Conservation (phyloP, 2,888 invertebrate genomes). For the Heterodera filipjevi region DNA sequence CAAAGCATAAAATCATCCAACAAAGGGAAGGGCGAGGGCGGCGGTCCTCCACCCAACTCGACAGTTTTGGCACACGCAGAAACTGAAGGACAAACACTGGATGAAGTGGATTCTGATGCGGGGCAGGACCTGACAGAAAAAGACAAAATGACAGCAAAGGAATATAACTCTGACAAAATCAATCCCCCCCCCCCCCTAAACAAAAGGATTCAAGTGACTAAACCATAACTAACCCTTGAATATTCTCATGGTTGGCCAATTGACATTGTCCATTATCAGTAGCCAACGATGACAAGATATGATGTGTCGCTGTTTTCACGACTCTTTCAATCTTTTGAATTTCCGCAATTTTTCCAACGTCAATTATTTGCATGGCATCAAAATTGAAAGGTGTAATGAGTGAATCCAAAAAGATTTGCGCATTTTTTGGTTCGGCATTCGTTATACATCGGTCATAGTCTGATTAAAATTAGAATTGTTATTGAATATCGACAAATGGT, state of each 20-base stretch:
- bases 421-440: conserved; percentile 18
- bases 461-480: background rate
- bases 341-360: conserved; percentile 1
- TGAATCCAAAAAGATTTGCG: conserved; percentile 43
- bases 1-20: conserved; percentile 38
- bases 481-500: too few relatives aligned
- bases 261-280: background rate
- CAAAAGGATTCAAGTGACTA: background rate
- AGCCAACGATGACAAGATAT: background rate
- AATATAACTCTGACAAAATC: too few relatives aligned
- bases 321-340: conserved; percentile 5
- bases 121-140: background rate
- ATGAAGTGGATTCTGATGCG: background rate
- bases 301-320: background rate
- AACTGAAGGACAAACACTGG: background rate
- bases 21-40: conserved; percentile 39
- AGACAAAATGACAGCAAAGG: too few relatives aligned
- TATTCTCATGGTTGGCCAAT: background rate
- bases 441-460: background rate
- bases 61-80: background rate
- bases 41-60: conserved; percentile 28
- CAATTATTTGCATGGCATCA: conserved; percentile 16
- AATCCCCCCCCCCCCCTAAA: background rate
- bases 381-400: conserved; percentile 41
- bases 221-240: background rate